Evolutionary conservation across 2,888 invertebrate species (phyloP), one percentile per base, ranked within the genome.

Genomic region (Druceiella hillmani): DNA sequence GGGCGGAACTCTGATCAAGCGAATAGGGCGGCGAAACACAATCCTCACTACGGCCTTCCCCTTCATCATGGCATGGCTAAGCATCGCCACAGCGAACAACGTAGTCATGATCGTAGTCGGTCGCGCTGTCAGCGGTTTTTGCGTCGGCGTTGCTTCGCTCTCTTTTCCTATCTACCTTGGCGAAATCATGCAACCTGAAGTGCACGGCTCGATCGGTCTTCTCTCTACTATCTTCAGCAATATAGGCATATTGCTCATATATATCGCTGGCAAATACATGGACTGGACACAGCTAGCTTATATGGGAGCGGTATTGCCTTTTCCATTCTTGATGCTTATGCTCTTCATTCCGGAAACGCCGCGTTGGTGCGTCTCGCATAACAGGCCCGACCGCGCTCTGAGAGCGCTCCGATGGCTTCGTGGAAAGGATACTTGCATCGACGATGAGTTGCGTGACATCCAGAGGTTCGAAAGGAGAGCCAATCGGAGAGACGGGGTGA

Each of bases 281-380:
- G 73, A 84, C 53, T 95, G 94, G 94, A 81, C 82, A 17, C 65
- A 78, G 47, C 65, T 95, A 42, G 93, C 94, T 1, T 76, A 85
- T 44, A 57, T 91, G 7, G 92, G 91, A 12, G 80, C 83, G 2
- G 59, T 75, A 2, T 59, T 92, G 22, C 84, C 91, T 0, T 56
- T 91, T 35, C 83, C 91, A 0, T 88, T 89, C 56, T 67, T 90
- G 13, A 55, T 88, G n/a, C 62, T 87, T 39, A 85, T 87, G 77
- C 78, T 87, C 54, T 70, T 86, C 50, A 88, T 95, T 47, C 95
- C 94, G 2, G 95, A 97, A 67, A 92, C 94, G 1, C 95, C 97
- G 1, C 79, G 90, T 46, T 94, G 91, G 89, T 87, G 87, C 60
- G 78, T 93, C 40, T 79, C 87, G 9, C 85, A 82, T 47, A 82